phyloP scores from a whole-genome alignment of 1,140 invertebrate species.

The Acyrthosiphon pisum region DNA sequence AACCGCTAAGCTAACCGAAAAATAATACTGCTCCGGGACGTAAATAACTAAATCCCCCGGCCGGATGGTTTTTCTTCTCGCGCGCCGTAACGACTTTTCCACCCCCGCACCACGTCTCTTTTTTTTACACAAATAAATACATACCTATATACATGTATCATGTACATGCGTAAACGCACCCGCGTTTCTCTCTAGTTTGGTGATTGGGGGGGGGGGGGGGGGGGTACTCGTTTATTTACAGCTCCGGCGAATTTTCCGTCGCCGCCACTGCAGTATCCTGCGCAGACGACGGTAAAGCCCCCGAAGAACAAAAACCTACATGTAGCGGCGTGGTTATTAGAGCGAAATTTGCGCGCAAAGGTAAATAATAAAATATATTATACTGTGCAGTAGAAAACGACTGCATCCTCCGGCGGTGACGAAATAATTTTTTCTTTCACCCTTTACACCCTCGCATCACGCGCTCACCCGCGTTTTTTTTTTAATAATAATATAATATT shows the following conservation, averaged over 20 bases:
- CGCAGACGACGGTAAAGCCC: neutral
- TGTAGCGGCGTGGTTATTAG: neutral
- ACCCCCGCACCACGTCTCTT: neutral
- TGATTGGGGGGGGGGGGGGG: too few relatives aligned
- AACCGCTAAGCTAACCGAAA: constrained; percentile 48
- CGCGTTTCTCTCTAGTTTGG: neutral
- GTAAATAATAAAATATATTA: neutral
- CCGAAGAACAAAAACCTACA: constrained; percentile 26
- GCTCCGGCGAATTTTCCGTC: neutral
- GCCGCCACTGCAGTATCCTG: neutral
- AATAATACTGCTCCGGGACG: constrained; percentile 51
- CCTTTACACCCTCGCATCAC: too few relatives aligned
- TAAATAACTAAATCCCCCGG: constrained; percentile 47
- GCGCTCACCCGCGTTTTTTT: neutral
- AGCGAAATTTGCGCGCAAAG: neutral
- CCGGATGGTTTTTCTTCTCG: constrained; percentile 23
- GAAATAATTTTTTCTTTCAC: neutral
- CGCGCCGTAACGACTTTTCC: neutral
- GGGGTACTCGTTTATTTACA: neutral
- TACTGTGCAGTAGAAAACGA: neutral
- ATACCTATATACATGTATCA: neutral
- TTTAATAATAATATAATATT: neutral
- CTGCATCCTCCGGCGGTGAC: neutral
- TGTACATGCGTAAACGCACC: neutral
- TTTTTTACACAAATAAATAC: neutral